Percentiles rank a stretch among this genome's conserved stretches.
phyloP scores from a whole-genome alignment of 2,888 invertebrate species.

The Bombylius discolor region DNA sequence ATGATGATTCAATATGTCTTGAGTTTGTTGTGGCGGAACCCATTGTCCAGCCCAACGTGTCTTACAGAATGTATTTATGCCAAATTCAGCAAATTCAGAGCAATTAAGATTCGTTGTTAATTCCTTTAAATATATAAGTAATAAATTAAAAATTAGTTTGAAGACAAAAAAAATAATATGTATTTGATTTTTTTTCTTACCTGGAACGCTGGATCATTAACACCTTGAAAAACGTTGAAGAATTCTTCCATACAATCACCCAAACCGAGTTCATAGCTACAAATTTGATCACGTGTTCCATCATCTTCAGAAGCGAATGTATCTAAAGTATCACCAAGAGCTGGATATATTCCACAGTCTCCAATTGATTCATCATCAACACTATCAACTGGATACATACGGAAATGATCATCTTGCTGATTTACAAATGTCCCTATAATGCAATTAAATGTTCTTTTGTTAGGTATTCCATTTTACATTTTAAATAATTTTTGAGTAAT shows the following conservation, averaged over 20 bases:
- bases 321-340: slow-evolving; percentile 27
- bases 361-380: slow-evolving; percentile 20
- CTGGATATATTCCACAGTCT: slow-evolving; percentile 28
- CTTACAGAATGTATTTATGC: slow-evolving; percentile 36
- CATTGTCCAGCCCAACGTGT: slow-evolving; percentile 33
- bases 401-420: slow-evolving; percentile 23
- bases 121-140: slow-evolving; percentile 22
- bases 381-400: slow-evolving; percentile 21
- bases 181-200: slow-evolving; percentile 15
- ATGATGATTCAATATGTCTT: slow-evolving; percentile 13
- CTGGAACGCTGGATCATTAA: slow-evolving; percentile 28
- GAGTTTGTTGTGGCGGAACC: slow-evolving; percentile 21
- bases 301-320: slow-evolving; percentile 29
- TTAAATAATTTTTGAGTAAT: too few relatives aligned
- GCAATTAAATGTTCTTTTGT: not conserved
- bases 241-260: slow-evolving; percentile 35
- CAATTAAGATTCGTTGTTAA: slow-evolving; percentile 33
- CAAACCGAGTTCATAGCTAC: slow-evolving; percentile 24
- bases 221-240: slow-evolving; percentile 31
- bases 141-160: not conserved
- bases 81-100: slow-evolving; percentile 34
- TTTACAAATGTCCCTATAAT: slow-evolving; percentile 17
- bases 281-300: slow-evolving; percentile 26
- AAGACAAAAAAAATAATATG: not conserved
- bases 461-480: not conserved